Evolutionary conservation across 2,888 invertebrate species (phyloP), one percentile per base, ranked within the genome.

Genomic region (Blomia tropicalis): DNA sequence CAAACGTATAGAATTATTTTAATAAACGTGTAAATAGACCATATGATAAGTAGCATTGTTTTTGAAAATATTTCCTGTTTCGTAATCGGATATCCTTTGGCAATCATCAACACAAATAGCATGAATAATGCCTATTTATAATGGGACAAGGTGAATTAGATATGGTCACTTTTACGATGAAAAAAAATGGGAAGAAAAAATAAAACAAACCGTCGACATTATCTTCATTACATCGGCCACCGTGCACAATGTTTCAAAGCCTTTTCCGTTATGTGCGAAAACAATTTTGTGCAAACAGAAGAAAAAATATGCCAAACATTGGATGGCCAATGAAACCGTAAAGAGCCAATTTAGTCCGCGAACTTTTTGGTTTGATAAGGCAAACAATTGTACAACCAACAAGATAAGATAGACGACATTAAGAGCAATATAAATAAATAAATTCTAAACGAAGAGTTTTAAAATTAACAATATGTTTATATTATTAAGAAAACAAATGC

Each of bases 51-150:
- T 30, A 89, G 82, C 43, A 87, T 74, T 19, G 84, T 83, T 72
- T 87, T 90, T 78, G 87, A 85, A 19, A 87, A 85, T 62, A 93
- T 79, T 76, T 91, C 89, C 71, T 87, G 80, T 68, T 88, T 79
- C 11, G 91, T 91, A 31, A 95, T 88, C 4, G 91, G 92, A 92
- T 93, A 93, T 56, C 95, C 96, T 78, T 95, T 93, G 43, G 93
- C 93, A 67, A 96, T 77, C 62, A 95, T 77, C 62, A 96, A 78
- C 44, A 96, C 78, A 63, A 95, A 79, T 68, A 96, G 77, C 87
- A 95, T 92, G 73, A 95, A 91, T 4, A 90, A 60, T 19, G 54
- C 36, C 60, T 66, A 54, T 1, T 2, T 27, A 54, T 17, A 25
- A 4, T 4, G 54, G 22, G 4, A 22, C 5, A 27, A 27, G 22